Evolutionary conservation across 2,797 vertebrate species (phyloP), one percentile per base, ranked within the genome.

Genomic region (Typhlichthys eigenmanni): DNA sequence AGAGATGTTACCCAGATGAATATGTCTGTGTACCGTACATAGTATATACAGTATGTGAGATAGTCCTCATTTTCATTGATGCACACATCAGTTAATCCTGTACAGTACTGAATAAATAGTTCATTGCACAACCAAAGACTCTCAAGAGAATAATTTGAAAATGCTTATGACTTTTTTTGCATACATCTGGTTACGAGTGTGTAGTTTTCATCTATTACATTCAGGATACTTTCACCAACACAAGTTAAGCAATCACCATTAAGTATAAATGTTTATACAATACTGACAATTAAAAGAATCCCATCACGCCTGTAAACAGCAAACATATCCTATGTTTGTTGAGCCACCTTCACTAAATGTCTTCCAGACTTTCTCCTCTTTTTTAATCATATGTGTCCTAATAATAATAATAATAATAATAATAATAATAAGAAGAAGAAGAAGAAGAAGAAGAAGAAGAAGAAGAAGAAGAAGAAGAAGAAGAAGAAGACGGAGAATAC

Each of bases 61-160:
- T 29, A 29, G 24, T 29, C 24, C 24, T 29, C 24, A 24, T 29
- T 29, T 71, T 74, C 77, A 82, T 64, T 79, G 68, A 75, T 56
- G 49, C 60, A 51, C 64, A 51, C 53, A 68, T 60, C 59, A 62
- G 80, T 78, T 69, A 19, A 61, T 54, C 19, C 48, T 60, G 62
- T 51, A 55, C 57, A 29, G 24, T 29, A 57, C 45, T 65, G 56
- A 62, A 81, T 74, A 58, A 65, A 78, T 76, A 71, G 76, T 78
- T 82, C 47, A 78, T 60, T 48, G 62, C 58, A 65, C 55, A 71
- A 49, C 47, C 47, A 68, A 61, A 68, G 58, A 68, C 51, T 62
- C 13, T 64, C 64, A 47, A 59, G 16, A 14, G 58, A 64, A 63
- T 75, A 34, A 74, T 32, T 2, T 48, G 17, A 66, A 74, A 55